These are phyloP conservation scores for Ceryle rudis DNA, from an alignment of 2,797 vertebrate genomes.

Conservation along the genomic window DNA sequence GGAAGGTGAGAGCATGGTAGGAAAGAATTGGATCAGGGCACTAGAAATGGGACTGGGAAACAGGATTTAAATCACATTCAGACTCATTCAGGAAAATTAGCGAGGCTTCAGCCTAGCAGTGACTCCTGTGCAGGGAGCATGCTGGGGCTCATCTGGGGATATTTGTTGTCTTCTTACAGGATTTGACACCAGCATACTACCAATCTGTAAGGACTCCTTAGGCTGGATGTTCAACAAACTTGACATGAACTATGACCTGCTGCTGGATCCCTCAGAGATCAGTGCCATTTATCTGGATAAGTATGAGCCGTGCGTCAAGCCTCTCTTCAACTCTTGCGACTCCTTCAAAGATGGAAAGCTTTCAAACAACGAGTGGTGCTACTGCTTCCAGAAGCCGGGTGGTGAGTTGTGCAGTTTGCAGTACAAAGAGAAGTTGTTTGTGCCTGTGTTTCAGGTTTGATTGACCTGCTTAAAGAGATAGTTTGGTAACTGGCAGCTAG, in stretches of 20 bases:
- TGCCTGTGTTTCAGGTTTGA: background rate
- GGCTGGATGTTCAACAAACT: constrained; percentile 99
- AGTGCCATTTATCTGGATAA: constrained; percentile 95
- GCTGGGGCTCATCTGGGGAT: background rate
- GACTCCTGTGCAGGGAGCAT: background rate
- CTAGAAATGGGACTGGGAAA: background rate
- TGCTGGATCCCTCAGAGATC: constrained; percentile 95
- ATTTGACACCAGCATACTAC: constrained; percentile 97
- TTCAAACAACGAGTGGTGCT: constrained; percentile 99
- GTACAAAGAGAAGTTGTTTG: background rate
- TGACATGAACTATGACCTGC: constrained; percentile 97
- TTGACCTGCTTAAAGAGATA: background rate
- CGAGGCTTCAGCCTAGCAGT: background rate
- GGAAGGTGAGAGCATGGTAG: background rate
- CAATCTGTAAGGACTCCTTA: constrained; percentile 97
- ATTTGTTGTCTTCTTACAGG: constrained; percentile 75
- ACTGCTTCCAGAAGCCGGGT: constrained; percentile 94
- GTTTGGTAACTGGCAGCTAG: background rate
- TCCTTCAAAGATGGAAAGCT: constrained; percentile 97
- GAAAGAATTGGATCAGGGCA: background rate
- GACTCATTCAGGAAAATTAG: background rate
- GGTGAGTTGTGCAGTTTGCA: constrained; percentile 63
- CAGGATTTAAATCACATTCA: background rate
- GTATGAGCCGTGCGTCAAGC: constrained; percentile 95
- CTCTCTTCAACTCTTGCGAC: constrained; percentile 97